Conservation (phyloP, 2,888 invertebrate species). For the Nephrotoma flavescens region DNA sequence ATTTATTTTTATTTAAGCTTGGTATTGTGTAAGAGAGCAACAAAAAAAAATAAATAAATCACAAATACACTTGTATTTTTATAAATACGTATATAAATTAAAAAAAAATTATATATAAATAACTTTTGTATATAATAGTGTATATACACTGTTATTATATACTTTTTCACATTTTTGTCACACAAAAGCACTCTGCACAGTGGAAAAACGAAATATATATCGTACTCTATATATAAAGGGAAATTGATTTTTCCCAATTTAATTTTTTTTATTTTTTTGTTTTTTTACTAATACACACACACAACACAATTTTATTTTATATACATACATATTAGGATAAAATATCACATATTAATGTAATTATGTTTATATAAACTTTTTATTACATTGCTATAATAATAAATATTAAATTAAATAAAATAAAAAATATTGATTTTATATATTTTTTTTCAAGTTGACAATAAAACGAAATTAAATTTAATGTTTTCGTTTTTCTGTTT, state of each 20-base stretch:
- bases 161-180: neutral
- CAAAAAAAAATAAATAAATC: neutral
- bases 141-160: neutral
- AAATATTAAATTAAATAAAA: neutral
- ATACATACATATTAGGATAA: neutral
- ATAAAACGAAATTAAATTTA: neutral
- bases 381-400: neutral
- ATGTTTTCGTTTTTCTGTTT: neutral
- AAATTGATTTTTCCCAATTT: neutral
- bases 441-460: neutral
- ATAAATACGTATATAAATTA: neutral
- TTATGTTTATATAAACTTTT: neutral
- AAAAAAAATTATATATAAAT: neutral
- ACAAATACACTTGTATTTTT: neutral
- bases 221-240: neutral
- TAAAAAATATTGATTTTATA: neutral
- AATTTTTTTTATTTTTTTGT: no score
- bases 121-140: neutral
- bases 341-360: neutral
- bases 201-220: neutral
- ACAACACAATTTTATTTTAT: neutral
- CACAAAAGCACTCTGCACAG: neutral
- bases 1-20: neutral
- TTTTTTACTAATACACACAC: neutral
- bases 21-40: neutral